These are phyloP conservation scores for Novumbra hubbsi DNA, from an alignment of 2,797 vertebrate genomes.

Conservation along the genomic window DNA sequence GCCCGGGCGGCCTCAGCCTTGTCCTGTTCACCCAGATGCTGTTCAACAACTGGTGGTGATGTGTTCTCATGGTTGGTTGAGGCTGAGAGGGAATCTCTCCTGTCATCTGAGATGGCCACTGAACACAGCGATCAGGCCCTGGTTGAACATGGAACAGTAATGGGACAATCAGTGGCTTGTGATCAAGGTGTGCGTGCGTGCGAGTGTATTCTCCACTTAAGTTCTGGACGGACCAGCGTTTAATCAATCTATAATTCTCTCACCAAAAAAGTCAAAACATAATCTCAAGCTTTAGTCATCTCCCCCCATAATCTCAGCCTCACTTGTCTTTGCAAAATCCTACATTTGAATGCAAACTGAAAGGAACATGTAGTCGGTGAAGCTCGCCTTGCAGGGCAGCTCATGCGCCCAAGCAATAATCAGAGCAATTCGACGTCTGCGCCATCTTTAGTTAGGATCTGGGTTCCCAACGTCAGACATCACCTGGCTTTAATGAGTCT, in stretches of 20 bases:
- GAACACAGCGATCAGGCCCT: slow-evolving; percentile 59
- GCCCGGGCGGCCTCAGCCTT: slow-evolving; percentile 47
- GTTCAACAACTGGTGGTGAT: slow-evolving; percentile 67
- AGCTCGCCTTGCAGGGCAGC: background rate
- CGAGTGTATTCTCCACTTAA: slow-evolving; percentile 28
- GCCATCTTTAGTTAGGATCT: background rate
- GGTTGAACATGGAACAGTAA: slow-evolving; percentile 56
- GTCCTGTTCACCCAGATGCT: slow-evolving; percentile 55
- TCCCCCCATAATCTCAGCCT: slow-evolving; percentile 11
- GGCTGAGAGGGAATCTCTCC: slow-evolving; percentile 64
- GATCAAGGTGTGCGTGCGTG: slow-evolving; percentile 32
- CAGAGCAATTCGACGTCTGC: background rate
- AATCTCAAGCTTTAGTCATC: slow-evolving; percentile 14
- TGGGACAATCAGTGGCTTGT: slow-evolving; percentile 47
- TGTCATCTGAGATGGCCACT: slow-evolving; percentile 63
- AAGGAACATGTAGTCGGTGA: background rate
- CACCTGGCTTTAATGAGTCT: background rate
- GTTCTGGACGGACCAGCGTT: slow-evolving; percentile 38
- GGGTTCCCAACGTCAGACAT: background rate
- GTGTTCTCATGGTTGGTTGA: slow-evolving; percentile 70
- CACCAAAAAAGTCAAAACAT: slow-evolving; percentile 18
- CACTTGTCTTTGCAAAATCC: slow-evolving; percentile 3
- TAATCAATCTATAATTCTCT: slow-evolving; percentile 14
- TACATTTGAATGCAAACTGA: slow-evolving; percentile 14
- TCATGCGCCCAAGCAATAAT: background rate